Percentiles rank a stretch among this genome's conserved stretches.
Evolutionary conservation across 2,888 invertebrate genomes (phyloP).

Genomic region (Antheraea yamamai): DNA sequence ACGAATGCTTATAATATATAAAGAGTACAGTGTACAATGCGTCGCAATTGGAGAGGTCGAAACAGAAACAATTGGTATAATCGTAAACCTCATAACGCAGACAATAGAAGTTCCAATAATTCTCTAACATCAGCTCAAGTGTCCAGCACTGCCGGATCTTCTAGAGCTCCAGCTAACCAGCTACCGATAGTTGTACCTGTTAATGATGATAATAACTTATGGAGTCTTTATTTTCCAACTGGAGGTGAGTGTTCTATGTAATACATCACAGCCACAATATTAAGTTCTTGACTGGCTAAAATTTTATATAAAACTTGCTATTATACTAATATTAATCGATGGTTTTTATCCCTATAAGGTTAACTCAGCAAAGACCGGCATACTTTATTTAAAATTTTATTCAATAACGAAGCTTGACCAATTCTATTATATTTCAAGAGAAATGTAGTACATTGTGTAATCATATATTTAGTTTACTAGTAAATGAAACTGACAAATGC

Average conservation of each 20-base stretch:
- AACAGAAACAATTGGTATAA: slow-evolving; percentile 62
- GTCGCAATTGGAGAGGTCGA: slow-evolving; percentile 72
- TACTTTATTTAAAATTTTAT: too few relatives aligned
- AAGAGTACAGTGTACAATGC: slow-evolving; percentile 48
- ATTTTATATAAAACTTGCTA: background rate
- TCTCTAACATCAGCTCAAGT: slow-evolving; percentile 46
- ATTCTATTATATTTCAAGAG: too few relatives aligned
- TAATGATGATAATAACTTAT: slow-evolving; percentile 81
- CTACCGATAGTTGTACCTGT: slow-evolving; percentile 60
- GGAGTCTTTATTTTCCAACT: slow-evolving; percentile 90
- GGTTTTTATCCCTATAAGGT: background rate
- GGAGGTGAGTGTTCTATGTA: slow-evolving; percentile 75
- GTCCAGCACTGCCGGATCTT: slow-evolving; percentile 53
- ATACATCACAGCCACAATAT: background rate
- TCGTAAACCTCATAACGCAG: slow-evolving; percentile 41
- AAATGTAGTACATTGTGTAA: too few relatives aligned
- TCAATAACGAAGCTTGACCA: too few relatives aligned
- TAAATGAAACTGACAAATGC: too few relatives aligned
- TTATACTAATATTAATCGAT: background rate
- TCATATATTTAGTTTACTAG: too few relatives aligned
- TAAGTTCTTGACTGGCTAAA: background rate
- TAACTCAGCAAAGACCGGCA: too few relatives aligned
- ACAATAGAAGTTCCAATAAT: slow-evolving; percentile 54
- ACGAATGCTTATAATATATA: background rate
- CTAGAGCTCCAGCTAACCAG: slow-evolving; percentile 69